These are phyloP conservation scores for Chloromyia formosa DNA, from an alignment of 2,888 invertebrate species.

Conservation along the genomic window DNA sequence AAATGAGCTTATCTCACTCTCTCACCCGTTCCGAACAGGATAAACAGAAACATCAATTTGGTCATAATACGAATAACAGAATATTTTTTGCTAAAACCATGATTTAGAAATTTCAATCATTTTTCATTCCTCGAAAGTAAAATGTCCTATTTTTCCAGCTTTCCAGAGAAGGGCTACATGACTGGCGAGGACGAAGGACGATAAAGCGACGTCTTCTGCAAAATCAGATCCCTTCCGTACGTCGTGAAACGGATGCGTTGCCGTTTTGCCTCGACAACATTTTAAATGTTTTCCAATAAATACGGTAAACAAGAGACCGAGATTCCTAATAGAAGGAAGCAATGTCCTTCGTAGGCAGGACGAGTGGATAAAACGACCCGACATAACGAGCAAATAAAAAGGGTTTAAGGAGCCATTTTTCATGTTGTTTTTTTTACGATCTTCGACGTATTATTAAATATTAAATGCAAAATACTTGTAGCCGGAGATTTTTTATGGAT, in stretches of 20 bases:
- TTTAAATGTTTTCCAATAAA: constrained; percentile 4
- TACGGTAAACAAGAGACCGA: neutral
- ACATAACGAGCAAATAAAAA: neutral
- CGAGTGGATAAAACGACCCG: neutral
- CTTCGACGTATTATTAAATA: constrained; percentile 32
- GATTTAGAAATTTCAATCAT: constrained; percentile 9
- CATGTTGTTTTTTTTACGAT: constrained; percentile 13
- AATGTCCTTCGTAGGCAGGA: neutral
- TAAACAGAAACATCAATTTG: neutral
- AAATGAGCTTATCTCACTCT: too few relatives aligned
- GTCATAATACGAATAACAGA: neutral
- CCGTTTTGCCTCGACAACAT: neutral
- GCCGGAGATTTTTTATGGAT: constrained; percentile 19
- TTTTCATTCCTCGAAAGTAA: neutral
- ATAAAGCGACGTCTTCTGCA: too few relatives aligned
- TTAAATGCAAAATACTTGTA: constrained; percentile 25
- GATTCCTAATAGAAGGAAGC: neutral
- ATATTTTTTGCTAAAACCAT: neutral
- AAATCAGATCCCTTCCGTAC: too few relatives aligned
- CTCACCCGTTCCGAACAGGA: neutral
- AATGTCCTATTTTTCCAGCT: neutral
- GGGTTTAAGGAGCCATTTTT: constrained; percentile 9
- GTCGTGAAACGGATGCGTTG: too few relatives aligned
- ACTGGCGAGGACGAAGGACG: too few relatives aligned
- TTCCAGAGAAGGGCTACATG: neutral